A percentile compares a stretch with the other conserved stretches of the same genome.
Evolutionary conservation across 1,140 invertebrate genomes (phyloP).

Genomic region (Harlomillsia oculata): DNA sequence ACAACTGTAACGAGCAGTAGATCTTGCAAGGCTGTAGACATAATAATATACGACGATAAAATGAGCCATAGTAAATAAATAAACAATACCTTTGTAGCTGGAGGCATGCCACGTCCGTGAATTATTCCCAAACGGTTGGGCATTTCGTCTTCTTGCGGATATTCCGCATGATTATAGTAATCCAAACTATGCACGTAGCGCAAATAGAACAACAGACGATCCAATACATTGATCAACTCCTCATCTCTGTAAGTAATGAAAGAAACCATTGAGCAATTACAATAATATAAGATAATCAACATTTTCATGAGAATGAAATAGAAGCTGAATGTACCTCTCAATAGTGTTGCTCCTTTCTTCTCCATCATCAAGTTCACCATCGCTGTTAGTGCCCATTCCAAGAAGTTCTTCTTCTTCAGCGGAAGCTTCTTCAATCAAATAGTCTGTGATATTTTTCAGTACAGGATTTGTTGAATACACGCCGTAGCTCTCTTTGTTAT

Average conservation of each 20-base stretch:
- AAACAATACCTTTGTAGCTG: constrained; percentile 60
- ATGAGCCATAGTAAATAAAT: not conserved
- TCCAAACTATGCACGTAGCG: constrained; percentile 97
- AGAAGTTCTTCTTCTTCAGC: constrained; percentile 95
- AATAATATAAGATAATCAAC: not conserved
- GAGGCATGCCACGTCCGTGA: constrained; percentile 81
- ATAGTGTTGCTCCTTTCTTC: constrained; percentile 51
- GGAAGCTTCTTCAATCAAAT: constrained; percentile 94
- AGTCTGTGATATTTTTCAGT: constrained; percentile 94
- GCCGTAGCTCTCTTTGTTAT: constrained; percentile 52
- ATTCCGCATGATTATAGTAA: constrained; percentile 98
- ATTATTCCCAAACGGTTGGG: constrained; percentile 97
- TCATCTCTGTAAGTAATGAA: constrained; percentile 29
- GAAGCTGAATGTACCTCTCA: constrained; percentile 66
- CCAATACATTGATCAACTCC: constrained; percentile 51
- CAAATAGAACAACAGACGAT: constrained; percentile 81
- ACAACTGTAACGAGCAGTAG: too few species aligned
- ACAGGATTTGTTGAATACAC: constrained; percentile 88
- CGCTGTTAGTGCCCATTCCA: constrained; percentile 49
- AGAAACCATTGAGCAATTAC: constrained; percentile 35
- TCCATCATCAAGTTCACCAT: constrained; percentile 44
- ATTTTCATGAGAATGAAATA: constrained; percentile 48
- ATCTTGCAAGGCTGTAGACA: too few species aligned
- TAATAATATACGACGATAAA: constrained; percentile 34
- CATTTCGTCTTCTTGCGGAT: constrained; percentile 99